phyloP scores from a whole-genome alignment of 2,888 invertebrate genomes.

The Cosmorhoe ocellata region DNA sequence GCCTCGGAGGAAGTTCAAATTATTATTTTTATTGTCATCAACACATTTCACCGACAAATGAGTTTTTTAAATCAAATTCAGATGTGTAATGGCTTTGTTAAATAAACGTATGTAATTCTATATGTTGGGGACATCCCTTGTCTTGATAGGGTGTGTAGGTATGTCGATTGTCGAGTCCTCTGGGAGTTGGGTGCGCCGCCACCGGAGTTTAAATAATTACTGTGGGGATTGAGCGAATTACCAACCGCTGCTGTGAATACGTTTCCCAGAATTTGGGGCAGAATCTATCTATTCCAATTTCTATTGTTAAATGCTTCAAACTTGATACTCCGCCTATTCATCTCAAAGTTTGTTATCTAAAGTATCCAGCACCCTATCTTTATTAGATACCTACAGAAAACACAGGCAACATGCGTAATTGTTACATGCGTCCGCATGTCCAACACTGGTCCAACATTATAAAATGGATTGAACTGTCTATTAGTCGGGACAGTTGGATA shows the following conservation, averaged over 20 bases:
- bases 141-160: constrained; percentile 21
- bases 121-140: constrained; percentile 33
- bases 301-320: constrained; percentile 17
- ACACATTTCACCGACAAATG: constrained; percentile 33
- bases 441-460: constrained; percentile 26
- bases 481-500: constrained; percentile 49
- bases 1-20: constrained; percentile 45
- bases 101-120: constrained; percentile 44
- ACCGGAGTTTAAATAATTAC: constrained; percentile 38
- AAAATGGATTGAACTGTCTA: constrained; percentile 46
- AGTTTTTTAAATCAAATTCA: constrained; percentile 36
- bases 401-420: constrained; percentile 14
- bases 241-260: constrained; percentile 41
- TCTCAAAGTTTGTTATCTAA: constrained; percentile 19
- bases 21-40: constrained; percentile 38
- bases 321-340: constrained; percentile 18
- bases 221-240: constrained; percentile 48
- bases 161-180: constrained; percentile 17
- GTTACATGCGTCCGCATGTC: constrained; percentile 20
- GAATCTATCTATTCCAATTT: constrained; percentile 15
- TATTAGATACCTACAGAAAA: constrained; percentile 19
- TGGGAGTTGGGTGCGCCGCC: constrained; percentile 26
- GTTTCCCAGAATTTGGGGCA: constrained; percentile 43
- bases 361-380: constrained; percentile 12
- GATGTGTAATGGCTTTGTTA: constrained; percentile 35